Evolutionary conservation across 2,888 invertebrate genomes (phyloP).

Genomic region (Pandemis corylana): DNA sequence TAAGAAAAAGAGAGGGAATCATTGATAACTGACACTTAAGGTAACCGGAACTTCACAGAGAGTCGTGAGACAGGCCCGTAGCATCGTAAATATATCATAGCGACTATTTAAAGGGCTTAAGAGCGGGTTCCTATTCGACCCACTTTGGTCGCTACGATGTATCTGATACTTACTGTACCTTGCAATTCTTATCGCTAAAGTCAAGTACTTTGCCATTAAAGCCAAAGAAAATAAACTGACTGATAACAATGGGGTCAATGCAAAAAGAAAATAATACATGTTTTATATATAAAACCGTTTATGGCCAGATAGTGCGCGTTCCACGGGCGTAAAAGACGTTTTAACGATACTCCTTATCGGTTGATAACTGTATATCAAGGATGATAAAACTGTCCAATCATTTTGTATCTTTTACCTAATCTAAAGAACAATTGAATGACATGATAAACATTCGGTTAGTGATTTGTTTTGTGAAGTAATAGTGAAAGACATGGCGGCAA

Average conservation of each 20-base stretch:
- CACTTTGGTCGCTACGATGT: no score
- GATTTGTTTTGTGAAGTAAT: conserved; percentile 14
- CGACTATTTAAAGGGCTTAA: no score
- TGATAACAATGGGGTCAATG: conserved; percentile 25
- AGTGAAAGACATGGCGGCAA: conserved; percentile 17
- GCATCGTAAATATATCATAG: no score
- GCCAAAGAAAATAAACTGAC: conserved; percentile 11
- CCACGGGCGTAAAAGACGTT: conserved; percentile 26
- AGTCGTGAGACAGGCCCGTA: no score
- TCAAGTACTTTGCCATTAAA: background rate
- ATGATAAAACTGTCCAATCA: conserved; percentile 25
- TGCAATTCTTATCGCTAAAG: background rate
- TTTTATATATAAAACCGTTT: conserved; percentile 20
- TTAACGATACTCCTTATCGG: conserved; percentile 34
- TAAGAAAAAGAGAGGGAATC: no score
- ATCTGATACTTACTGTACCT: no score
- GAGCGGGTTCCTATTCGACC: no score
- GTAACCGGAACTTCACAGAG: no score
- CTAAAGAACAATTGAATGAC: conserved; percentile 11
- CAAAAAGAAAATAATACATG: conserved; percentile 10
- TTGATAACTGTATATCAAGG: conserved; percentile 18
- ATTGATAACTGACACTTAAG: no score
- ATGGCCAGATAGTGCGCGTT: conserved; percentile 19
- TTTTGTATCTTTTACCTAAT: conserved; percentile 8
- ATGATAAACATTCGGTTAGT: background rate